Evolutionary conservation across 53 echinoderm and acorn worm species (phyloP), one percentile per base, ranked within the genome.

Genomic region (Luidia sarsii): DNA sequence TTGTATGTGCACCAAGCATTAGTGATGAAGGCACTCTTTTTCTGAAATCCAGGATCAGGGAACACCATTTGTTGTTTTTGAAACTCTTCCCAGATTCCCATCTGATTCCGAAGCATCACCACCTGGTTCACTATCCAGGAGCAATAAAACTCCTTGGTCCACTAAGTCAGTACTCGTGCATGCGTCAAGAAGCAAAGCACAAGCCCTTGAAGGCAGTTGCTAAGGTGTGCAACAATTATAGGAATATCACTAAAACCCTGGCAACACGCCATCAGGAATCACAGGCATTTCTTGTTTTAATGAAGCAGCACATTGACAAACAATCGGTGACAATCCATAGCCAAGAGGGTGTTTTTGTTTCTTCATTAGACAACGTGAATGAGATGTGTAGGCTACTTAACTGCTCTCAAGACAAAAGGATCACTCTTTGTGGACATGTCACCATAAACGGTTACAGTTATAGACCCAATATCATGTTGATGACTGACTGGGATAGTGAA

Each of bases 71-170:
- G 28, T 30, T 89, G 13, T 89, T 60, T 34, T 36, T 83, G 18
- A 32, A 89, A 36, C 55, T 83, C 3, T 89, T 89, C 46, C 83
- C 83, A 41, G 52, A 75, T n/a, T 24, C 39, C 3, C 67, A 88
- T 68, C 63, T 89, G 13, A 56, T 80, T 22, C 83, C 85, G 4
- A 90, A 90, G 38, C 85, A 85, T 25, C 90, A 90, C 43, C 63
- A 64, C 63, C 31, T 89, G 53, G 22, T 46, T 10, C 89, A 89
- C 28, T 89, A 89, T 51, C 39, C 69, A 14, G 7, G 51, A 20
- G 66, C 81, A 6, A 81, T 83, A 29, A 16, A 57, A 50, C 16
- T 21, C 5, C 25, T 65, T 45, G 65, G 88, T 7, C 88, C 88
- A 24, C 28, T 87, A 1, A 31, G 0, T 0, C 71, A 81, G 21